Evolutionary conservation across 2,888 invertebrate species (phyloP).

Genomic region (Andricus quercusramuli): DNA sequence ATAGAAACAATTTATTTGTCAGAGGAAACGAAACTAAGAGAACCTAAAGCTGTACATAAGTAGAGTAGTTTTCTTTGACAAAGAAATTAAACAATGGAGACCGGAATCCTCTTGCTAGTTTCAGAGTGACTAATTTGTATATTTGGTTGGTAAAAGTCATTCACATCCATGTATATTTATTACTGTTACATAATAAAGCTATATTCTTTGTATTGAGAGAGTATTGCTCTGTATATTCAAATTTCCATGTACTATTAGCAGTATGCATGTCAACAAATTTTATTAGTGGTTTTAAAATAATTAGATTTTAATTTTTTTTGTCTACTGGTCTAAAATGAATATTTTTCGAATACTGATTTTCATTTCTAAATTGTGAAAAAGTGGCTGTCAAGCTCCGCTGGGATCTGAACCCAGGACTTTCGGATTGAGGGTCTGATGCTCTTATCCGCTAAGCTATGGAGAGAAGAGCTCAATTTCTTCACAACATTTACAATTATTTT

Average conservation of each 20-base stretch:
- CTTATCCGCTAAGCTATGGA: too few relatives aligned
- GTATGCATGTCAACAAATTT: background rate
- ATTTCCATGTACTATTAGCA: background rate
- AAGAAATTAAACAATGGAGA: background rate
- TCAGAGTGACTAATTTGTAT: conserved; percentile 46
- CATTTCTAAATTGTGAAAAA: too few relatives aligned
- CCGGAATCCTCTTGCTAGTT: background rate
- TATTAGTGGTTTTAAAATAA: background rate
- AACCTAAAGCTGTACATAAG: background rate
- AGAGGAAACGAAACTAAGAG: background rate
- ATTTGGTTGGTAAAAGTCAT: conserved; percentile 30
- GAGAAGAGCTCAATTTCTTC: too few relatives aligned
- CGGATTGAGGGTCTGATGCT: too few relatives aligned
- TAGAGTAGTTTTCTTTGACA: background rate
- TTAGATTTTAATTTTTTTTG: too few relatives aligned
- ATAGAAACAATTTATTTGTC: background rate
- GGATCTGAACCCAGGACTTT: too few relatives aligned
- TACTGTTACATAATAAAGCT: conserved; percentile 57
- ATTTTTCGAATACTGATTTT: too few relatives aligned
- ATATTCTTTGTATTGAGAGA: conserved; percentile 44
- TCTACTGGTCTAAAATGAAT: too few relatives aligned
- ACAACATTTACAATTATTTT: too few relatives aligned
- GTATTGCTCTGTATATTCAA: background rate
- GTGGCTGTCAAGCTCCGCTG: too few relatives aligned
- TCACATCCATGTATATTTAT: conserved; percentile 49